Evolutionary conservation across 2,888 invertebrate genomes (phyloP).

Genomic region (Chymomyza procnemis): DNA sequence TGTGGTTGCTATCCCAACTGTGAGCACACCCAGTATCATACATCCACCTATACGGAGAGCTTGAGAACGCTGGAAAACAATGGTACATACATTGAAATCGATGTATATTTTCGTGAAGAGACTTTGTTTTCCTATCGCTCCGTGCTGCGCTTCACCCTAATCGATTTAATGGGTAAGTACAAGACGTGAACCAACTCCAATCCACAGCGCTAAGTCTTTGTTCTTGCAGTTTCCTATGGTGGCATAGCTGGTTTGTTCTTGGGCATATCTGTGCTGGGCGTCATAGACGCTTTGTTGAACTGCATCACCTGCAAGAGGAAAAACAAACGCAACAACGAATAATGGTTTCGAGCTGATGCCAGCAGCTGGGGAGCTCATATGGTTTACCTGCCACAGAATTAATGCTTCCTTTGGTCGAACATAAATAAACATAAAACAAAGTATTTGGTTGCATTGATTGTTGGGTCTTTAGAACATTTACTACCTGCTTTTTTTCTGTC

Average conservation of each 20-base stretch:
- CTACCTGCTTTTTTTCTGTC: constrained; percentile 50
- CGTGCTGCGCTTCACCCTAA: constrained; percentile 50
- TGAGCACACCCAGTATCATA: constrained; percentile 57
- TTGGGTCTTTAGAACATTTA: constrained; percentile 14
- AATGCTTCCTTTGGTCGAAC: constrained; percentile 3
- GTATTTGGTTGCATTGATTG: constrained; percentile 13
- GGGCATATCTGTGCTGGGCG: constrained; percentile 61
- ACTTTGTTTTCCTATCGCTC: constrained; percentile 67
- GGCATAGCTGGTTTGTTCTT: constrained; percentile 66
- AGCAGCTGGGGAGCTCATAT: constrained; percentile 33
- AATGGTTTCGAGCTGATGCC: constrained; percentile 9
- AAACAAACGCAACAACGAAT: constrained; percentile 3
- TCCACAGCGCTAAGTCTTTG: not conserved
- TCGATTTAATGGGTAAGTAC: constrained; percentile 62
- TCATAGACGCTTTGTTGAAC: constrained; percentile 49
- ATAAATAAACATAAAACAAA: constrained; percentile 32
- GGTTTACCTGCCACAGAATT: constrained; percentile 40
- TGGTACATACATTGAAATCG: constrained; percentile 36
- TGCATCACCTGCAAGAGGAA: constrained; percentile 36
- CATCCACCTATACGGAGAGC: constrained; percentile 48
- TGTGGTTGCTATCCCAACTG: constrained; percentile 66
- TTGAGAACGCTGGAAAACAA: not conserved
- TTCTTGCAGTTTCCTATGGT: constrained; percentile 58
- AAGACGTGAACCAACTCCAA: no score
- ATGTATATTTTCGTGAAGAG: constrained; percentile 60